phyloP scores from a whole-genome alignment of 1,140 invertebrate genomes.

The Brachionus calyciflorus region DNA sequence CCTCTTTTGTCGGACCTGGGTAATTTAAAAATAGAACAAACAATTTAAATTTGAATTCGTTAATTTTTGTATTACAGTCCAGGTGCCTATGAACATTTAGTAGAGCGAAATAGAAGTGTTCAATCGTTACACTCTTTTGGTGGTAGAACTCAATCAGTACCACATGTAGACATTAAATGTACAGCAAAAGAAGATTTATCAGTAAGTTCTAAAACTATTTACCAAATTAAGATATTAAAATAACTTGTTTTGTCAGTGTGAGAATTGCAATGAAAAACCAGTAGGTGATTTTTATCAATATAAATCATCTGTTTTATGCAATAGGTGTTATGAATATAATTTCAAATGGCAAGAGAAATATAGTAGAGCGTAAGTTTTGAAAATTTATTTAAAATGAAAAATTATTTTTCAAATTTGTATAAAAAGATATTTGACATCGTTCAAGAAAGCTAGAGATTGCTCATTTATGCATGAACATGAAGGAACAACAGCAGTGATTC shows the following conservation, averaged over 20 bases:
- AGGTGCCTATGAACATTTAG: constrained; percentile 17
- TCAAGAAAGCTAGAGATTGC: constrained; percentile 40
- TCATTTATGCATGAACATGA: constrained; percentile 42
- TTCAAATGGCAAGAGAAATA: constrained; percentile 47
- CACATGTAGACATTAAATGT: constrained; percentile 40
- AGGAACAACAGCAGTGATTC: constrained; percentile 34
- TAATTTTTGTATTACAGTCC: constrained; percentile 15
- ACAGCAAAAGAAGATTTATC: not conserved
- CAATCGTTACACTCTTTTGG: constrained; percentile 45
- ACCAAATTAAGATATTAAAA: no score
- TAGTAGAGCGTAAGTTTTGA: constrained; percentile 31
- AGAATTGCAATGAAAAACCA: constrained; percentile 6
- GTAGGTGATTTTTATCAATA: constrained; percentile 42
- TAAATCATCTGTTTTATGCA: not conserved
- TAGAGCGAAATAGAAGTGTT: constrained; percentile 24
- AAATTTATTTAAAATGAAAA: not conserved
- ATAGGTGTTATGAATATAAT: constrained; percentile 41
- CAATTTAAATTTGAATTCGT: not conserved
- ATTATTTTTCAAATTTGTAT: not conserved
- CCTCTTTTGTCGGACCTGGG: not conserved
- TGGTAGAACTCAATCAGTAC: constrained; percentile 35
- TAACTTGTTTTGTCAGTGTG: no score
- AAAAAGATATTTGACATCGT: constrained; percentile 41
- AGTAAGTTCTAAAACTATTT: no score
- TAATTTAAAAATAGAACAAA: not conserved